Conservation (phyloP, 2,113 vertebrate species). For the Sorex araneus region DNA sequence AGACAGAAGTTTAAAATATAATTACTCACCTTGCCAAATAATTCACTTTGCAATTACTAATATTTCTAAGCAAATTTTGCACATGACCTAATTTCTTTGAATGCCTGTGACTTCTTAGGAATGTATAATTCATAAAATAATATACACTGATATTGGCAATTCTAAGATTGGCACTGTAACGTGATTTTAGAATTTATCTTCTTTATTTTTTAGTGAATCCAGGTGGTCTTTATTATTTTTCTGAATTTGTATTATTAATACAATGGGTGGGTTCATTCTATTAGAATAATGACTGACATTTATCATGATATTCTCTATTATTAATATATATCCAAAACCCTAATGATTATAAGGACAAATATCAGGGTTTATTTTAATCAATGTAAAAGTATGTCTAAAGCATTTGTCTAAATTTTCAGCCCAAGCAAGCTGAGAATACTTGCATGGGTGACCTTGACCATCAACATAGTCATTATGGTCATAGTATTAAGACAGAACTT, state of each 20-base stretch:
- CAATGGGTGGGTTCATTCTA: background rate
- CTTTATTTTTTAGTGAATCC: background rate
- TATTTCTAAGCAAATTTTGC: background rate
- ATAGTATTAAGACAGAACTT: background rate
- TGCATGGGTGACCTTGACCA: background rate
- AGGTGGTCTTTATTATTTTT: background rate
- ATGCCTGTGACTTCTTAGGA: background rate
- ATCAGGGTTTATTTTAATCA: background rate
- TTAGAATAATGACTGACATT: background rate
- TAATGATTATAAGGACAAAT: background rate
- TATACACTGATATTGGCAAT: background rate
- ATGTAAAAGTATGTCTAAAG: background rate
- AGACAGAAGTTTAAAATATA: background rate
- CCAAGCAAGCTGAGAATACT: background rate
- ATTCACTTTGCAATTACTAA: constrained; percentile 8
- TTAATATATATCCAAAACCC: background rate
- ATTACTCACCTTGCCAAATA: constrained; percentile 27
- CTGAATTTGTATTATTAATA: background rate
- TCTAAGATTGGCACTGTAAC: background rate
- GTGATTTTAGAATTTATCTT: background rate
- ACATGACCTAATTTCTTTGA: background rate
- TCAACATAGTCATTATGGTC: background rate
- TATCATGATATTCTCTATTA: background rate
- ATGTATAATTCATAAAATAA: background rate
- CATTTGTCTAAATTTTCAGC: background rate